Evolutionary conservation across 2,797 vertebrate species (phyloP), one percentile per base, ranked within the genome.

Genomic region (Scomberomorus guttatus): DNA sequence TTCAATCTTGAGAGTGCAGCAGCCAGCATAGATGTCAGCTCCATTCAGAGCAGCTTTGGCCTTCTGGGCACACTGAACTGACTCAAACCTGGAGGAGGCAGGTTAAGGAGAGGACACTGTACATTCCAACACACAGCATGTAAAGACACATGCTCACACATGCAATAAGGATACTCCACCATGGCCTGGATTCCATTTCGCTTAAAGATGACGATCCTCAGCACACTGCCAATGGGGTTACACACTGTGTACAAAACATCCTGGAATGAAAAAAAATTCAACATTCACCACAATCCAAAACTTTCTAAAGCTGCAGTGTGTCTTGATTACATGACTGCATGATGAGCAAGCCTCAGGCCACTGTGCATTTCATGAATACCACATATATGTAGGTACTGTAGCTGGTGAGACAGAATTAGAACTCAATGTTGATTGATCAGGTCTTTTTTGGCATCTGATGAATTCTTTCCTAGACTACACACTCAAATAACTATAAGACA

Each of bases 1-100:
- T 94, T 99, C 98, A 56, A 99, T 99, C 96, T 99, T 99, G 73
- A 99, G 93, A 0, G 98, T 99, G 92, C 98, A 99, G 95, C 98
- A 99, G 75, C 98, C 98, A 48, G 97, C 98, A 67, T 99, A 99
- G 92, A 99, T 98, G 90, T 99, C 98, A 5, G 98, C 98, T 92
- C 98, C 98, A 6, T 99, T 99, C 70, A 99, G 96, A 2, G 98
- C 97, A 58, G 98, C 96, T 94, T 99, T 99, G 32, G 97, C 98
- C 93, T 98, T 99, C 96, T 99, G 98, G 71, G 98, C 98, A 85
- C 96, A 97, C 77, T 97, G 96, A 57, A 99, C 94, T 0, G 97
- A 98, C 89, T 99, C 98, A 87, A 99, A 99, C 84, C 86, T 99
- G 92, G 29, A 79, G 54, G 17, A 34, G 2, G 1, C 8, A 4